Percentiles rank a stretch among this genome's conserved stretches.
These are phyloP conservation scores for Heliconius charithonia DNA, from an alignment of 2,888 invertebrate genomes.

Conservation along the genomic window DNA sequence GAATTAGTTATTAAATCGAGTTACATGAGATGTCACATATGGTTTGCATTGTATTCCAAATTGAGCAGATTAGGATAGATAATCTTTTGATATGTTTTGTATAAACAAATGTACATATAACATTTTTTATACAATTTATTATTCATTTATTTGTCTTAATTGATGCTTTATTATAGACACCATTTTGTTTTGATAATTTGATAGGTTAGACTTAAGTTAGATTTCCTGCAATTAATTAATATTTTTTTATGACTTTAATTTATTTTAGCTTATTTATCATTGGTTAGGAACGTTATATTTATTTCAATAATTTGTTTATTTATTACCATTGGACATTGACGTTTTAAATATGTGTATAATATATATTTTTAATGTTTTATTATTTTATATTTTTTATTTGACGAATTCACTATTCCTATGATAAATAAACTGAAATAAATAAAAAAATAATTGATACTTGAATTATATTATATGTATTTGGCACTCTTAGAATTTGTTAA, in stretches of 20 bases:
- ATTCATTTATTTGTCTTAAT: background rate
- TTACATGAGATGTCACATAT: too few species aligned
- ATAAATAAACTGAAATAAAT: constrained; percentile 5
- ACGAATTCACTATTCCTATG: background rate
- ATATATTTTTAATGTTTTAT: background rate
- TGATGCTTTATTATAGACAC: background rate
- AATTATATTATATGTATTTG: background rate
- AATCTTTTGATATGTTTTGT: too few species aligned
- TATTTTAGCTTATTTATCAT: constrained; percentile 15
- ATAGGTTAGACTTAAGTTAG: constrained; percentile 19
- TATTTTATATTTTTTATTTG: background rate
- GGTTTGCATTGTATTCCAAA: too few species aligned
- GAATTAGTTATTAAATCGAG: too few species aligned
- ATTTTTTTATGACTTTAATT: constrained; percentile 19
- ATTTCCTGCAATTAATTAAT: constrained; percentile 4
- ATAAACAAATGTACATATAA: background rate
- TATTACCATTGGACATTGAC: background rate
- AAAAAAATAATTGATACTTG: background rate
- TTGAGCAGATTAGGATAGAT: too few species aligned
- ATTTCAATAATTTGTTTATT: too few species aligned
- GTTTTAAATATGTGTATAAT: background rate
- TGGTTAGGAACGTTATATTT: background rate
- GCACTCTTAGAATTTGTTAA: constrained; percentile 13
- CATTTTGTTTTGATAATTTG: constrained; percentile 6
- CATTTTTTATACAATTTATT: background rate